A percentile compares a stretch with the other conserved stretches of the same genome.
Conservation (phyloP, 2,888 invertebrate genomes). For the Hypolimnas misippus region DNA sequence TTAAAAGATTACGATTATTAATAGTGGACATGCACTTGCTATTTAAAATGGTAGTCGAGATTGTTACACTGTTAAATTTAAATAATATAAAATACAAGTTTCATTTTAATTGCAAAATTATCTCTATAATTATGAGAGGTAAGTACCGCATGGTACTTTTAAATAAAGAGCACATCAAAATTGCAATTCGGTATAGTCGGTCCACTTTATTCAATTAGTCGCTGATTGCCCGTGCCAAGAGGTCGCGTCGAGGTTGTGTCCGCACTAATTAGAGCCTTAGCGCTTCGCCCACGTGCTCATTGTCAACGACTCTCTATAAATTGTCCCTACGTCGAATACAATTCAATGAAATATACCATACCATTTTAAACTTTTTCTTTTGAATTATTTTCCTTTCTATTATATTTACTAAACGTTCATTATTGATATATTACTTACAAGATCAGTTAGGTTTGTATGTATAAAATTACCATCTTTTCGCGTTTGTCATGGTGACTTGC, state of each 20-base stretch:
- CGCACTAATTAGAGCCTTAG: constrained; percentile 72
- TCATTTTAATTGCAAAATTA: background rate
- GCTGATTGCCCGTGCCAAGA: constrained; percentile 75
- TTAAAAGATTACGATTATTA: background rate
- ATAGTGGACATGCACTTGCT: too few relatives aligned
- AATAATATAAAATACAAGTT: background rate
- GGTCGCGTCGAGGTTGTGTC: constrained; percentile 77
- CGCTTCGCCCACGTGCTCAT: constrained; percentile 67
- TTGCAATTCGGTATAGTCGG: constrained; percentile 67
- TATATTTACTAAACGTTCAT: too few relatives aligned
- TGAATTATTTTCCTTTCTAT: too few relatives aligned
- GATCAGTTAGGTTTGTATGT: too few relatives aligned
- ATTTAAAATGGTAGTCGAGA: too few relatives aligned
- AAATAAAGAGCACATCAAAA: constrained; percentile 53
- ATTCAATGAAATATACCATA: background rate
- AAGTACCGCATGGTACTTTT: constrained; percentile 3
- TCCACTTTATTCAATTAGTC: constrained; percentile 76
- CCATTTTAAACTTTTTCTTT: too few relatives aligned
- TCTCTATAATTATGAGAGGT: constrained; percentile 15
- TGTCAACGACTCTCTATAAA: constrained; percentile 40
- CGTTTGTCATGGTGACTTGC: background rate
- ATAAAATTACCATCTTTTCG: background rate
- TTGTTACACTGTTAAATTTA: constrained; percentile 3
- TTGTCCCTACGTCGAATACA: constrained; percentile 34
- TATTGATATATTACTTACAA: too few relatives aligned